A percentile compares a stretch with the other conserved stretches of the same genome.
Conservation (phyloP, 2,113 vertebrate species). For the Martes martes region DNA sequence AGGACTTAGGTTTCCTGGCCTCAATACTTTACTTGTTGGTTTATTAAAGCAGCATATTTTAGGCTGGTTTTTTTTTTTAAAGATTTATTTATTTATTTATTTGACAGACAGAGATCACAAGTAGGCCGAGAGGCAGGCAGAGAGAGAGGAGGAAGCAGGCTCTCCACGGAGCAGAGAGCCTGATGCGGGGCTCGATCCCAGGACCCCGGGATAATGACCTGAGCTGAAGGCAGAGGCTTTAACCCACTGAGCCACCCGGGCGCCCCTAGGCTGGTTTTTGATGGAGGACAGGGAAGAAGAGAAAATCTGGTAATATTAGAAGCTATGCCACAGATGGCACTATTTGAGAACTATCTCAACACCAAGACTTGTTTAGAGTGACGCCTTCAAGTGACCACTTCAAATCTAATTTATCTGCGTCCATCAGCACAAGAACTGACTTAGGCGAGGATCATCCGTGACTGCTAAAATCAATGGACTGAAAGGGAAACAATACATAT, state of each 20-base stretch:
- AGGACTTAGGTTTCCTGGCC: neutral
- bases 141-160: too few species aligned
- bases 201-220: too few species aligned
- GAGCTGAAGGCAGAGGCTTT: too few species aligned
- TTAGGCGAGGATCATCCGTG: neutral
- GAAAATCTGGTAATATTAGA: neutral
- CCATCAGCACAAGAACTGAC: neutral
- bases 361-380: constrained; percentile 7
- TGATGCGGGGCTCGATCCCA: too few species aligned
- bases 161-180: too few species aligned
- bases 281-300: neutral
- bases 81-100: too few species aligned
- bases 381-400: constrained; percentile 8
- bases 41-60: constrained; percentile 43
- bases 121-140: too few species aligned
- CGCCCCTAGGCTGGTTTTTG: neutral
- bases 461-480: neutral
- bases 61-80: neutral
- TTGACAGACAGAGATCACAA: too few species aligned
- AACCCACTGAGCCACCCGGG: too few species aligned
- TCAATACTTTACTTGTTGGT: neutral
- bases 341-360: constrained; percentile 35
- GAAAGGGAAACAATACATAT: neutral
- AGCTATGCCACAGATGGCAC: neutral
- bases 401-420: neutral